Percentiles rank a stretch among this genome's conserved stretches.
Conservation (phyloP, 2,888 invertebrate genomes). For the Hofmannophila pseudospretella region DNA sequence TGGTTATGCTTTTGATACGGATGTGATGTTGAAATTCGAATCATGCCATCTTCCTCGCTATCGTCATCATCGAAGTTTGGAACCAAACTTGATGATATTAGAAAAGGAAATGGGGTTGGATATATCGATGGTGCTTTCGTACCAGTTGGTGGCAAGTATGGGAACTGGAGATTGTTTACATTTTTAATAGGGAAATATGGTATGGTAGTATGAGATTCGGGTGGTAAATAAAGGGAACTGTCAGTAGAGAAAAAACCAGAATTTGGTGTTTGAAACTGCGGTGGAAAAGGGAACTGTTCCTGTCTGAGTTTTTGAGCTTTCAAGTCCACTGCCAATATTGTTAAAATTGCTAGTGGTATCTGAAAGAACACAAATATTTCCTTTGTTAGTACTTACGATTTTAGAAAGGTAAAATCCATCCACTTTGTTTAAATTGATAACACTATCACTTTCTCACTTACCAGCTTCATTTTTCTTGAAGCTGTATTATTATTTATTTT, state of each 20-base stretch:
- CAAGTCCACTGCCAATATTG: constrained; percentile 33
- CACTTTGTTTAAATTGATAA: constrained; percentile 17
- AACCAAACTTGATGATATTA: constrained; percentile 45
- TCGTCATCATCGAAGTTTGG: constrained; percentile 42
- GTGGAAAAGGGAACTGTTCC: constrained; percentile 53
- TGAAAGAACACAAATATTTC: constrained; percentile 37
- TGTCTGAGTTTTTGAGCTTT: constrained; percentile 38
- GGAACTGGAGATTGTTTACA: constrained; percentile 49
- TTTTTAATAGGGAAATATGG: constrained; percentile 57
- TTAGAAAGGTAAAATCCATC: constrained; percentile 25
- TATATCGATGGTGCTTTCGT: constrained; percentile 49
- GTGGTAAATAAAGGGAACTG: constrained; percentile 56
- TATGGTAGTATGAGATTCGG: constrained; percentile 52
- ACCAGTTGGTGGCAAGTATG: constrained; percentile 52
- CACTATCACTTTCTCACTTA: constrained; percentile 54
- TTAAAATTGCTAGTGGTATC: constrained; percentile 47
- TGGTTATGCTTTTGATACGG: constrained; percentile 29
- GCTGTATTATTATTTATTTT: constrained; percentile 29
- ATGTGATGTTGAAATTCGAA: constrained; percentile 20
- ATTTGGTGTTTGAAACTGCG: constrained; percentile 47
- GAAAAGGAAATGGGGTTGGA: constrained; percentile 47
- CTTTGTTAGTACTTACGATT: constrained; percentile 32
- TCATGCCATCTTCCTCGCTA: constrained; percentile 29
- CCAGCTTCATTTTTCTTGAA: constrained; percentile 69
- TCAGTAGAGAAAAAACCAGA: constrained; percentile 46